These are phyloP conservation scores for Sinhomidia bicolor DNA, from an alignment of 2,888 invertebrate species.

Conservation along the genomic window DNA sequence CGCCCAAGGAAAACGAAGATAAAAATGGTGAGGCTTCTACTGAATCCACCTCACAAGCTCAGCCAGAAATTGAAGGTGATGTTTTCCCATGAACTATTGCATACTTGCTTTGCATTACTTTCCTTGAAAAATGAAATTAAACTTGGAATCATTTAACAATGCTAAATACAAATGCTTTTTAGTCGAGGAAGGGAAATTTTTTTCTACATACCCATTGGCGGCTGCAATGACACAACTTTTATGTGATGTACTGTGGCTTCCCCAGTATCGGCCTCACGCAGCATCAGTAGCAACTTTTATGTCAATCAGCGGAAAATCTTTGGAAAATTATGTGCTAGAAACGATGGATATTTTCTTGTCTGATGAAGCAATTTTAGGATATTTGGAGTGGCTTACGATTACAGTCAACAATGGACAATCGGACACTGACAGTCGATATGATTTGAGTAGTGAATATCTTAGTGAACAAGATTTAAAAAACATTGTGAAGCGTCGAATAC, in stretches of 20 bases:
- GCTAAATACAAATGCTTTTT: no score
- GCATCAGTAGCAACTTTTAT: constrained; percentile 79
- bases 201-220: constrained; percentile 77
- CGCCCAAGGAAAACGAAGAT: constrained; percentile 39
- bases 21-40: not conserved
- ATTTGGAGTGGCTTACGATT: constrained; percentile 76
- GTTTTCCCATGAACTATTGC: not conserved
- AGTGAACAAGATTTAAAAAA: constrained; percentile 77
- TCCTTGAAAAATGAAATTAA: not conserved
- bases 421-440: constrained; percentile 57
- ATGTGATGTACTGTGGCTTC: constrained; percentile 80
- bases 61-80: constrained; percentile 53
- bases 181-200: constrained; percentile 58
- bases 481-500: constrained; percentile 77
- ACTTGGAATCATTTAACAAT: no score
- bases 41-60: not conserved
- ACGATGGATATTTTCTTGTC: constrained; percentile 77
- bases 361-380: constrained; percentile 76
- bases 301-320: constrained; percentile 79
- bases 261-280: constrained; percentile 78
- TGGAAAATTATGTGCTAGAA: constrained; percentile 79
- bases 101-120: not conserved
- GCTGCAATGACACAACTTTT: constrained; percentile 77
- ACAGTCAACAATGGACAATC: constrained; percentile 75
- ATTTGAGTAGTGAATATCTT: constrained; percentile 57